These are phyloP conservation scores for Takifugu rubripes DNA, from an alignment of 2,797 vertebrate species.

Conservation along the genomic window DNA sequence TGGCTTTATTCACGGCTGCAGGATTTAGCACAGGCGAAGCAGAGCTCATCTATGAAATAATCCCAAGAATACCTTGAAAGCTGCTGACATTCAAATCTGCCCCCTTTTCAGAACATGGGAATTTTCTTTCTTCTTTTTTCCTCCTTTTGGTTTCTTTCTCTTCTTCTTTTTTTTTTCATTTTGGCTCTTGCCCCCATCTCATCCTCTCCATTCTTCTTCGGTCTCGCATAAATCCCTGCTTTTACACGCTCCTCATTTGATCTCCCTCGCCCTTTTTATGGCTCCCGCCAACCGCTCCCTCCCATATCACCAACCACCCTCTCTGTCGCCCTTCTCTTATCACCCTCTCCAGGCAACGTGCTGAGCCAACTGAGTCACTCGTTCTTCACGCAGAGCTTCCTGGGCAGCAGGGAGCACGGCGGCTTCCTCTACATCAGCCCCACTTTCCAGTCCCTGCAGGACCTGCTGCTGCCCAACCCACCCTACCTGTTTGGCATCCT, in stretches of 20 bases:
- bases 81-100: slow-evolving; percentile 7
- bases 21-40: slow-evolving; percentile 3
- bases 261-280: slow-evolving; percentile 2
- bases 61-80: slow-evolving; percentile 2
- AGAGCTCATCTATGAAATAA: slow-evolving; percentile 9
- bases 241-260: neutral
- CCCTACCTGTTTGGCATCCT: slow-evolving; percentile 96
- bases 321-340: neutral
- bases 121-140: slow-evolving; percentile 1
- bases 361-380: slow-evolving; percentile 95
- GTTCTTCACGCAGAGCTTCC: slow-evolving; percentile 96
- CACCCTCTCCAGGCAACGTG: slow-evolving; percentile 80
- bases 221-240: too few relatives aligned
- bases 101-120: slow-evolving; percentile 4
- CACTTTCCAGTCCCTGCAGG: slow-evolving; percentile 94
- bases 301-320: slow-evolving; percentile 6
- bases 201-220: slow-evolving; percentile 3
- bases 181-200: neutral
- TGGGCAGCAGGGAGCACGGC: slow-evolving; percentile 95
- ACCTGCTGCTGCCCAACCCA: slow-evolving; percentile 91
- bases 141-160: too few relatives aligned
- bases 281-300: neutral
- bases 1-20: slow-evolving; percentile 3
- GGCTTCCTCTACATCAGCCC: slow-evolving; percentile 94
- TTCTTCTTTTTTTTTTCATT: too few relatives aligned